Base-by-base conservation (phyloP, 2,113 vertebrate species). In the Addax nasomaculatus region DNA sequence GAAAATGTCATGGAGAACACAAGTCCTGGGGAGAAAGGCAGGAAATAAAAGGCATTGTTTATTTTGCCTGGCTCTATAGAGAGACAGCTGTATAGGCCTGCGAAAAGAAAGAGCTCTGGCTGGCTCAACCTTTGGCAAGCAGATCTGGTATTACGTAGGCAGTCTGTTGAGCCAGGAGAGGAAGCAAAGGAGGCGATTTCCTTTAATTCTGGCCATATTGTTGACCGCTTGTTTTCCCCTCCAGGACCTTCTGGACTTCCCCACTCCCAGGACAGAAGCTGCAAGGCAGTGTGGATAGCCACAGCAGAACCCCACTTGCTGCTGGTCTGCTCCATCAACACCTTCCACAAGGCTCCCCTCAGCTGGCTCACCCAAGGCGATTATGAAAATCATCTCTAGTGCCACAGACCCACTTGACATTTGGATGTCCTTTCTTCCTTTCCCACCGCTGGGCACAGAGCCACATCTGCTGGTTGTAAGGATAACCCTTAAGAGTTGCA, bases 11-110 rank as follows among this genome's bases (percentile, higher is more conserved):
- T 70, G 85, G 36, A 70, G 53, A 51, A 55, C 49, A 79, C n/a
- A 3, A 70, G 30, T 64, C 67, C 88, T 88, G 39, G 2, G 84
- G 62, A 96, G 86, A 95, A 95, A 96, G 88, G 90, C 85, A 94
- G 93, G 95, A 97, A 98, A 92, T 84, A 39, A 94, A 93, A 87
- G 67, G 60, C 83, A 93, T 21, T 94, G 62, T 95, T 95, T 58
- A 58, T 91, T 95, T 93, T 55, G 51, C 93, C 86, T 76, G 76
- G 43, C 33, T 81, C 43, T 78, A 36, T 27, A 90, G 53, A 92
- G 67, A 93, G 87, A 84, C 76, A 90, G 88, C 94, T 92, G 45
- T 29, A 73, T 15, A 62, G 79, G 45, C 57, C 73, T 84, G 45
- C 58, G 85, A 78, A 94, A 94, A 97, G 90, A 96, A 97, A 58